Evolutionary conservation across 2,888 invertebrate species (phyloP).

Genomic region (Syrphus vitripennis): DNA sequence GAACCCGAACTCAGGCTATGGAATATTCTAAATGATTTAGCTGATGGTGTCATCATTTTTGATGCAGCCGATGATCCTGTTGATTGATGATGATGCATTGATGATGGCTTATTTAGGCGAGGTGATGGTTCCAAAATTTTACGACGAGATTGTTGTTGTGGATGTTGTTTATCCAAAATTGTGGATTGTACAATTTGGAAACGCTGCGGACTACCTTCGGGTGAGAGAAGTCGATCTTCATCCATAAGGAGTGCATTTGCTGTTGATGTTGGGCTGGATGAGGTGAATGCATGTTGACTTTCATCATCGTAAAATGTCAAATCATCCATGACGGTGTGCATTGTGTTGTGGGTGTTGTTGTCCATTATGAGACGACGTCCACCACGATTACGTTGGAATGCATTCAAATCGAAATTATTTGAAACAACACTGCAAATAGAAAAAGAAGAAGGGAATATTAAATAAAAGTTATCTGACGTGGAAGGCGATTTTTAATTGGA

Average conservation of each 20-base stretch:
- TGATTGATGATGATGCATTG: constrained; percentile 78
- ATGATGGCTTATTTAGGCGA: constrained; percentile 63
- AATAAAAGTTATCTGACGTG: neutral
- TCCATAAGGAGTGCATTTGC: constrained; percentile 73
- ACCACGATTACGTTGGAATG: constrained; percentile 72
- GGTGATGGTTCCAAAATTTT: constrained; percentile 70
- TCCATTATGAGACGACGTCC: constrained; percentile 72
- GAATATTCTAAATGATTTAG: constrained; percentile 79
- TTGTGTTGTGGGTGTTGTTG: constrained; percentile 58
- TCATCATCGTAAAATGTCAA: constrained; percentile 79
- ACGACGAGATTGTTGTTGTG: constrained; percentile 57
- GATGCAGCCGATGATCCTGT: neutral
- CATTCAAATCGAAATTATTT: constrained; percentile 83
- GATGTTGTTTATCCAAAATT: constrained; percentile 64
- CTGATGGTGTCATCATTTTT: constrained; percentile 72
- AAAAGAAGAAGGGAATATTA: constrained; percentile 37
- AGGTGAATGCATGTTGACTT: constrained; percentile 72
- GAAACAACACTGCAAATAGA: constrained; percentile 82
- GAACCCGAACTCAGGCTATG: constrained; percentile 83
- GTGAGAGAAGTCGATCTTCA: constrained; percentile 76
- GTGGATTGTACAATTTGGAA: constrained; percentile 76
- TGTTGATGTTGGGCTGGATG: constrained; percentile 72
- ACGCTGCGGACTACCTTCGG: constrained; percentile 79
- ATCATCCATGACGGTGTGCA: constrained; percentile 76
- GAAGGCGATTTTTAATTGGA: neutral